phyloP scores from a whole-genome alignment of 2,797 vertebrate genomes.

The Cossypha dichroa region DNA sequence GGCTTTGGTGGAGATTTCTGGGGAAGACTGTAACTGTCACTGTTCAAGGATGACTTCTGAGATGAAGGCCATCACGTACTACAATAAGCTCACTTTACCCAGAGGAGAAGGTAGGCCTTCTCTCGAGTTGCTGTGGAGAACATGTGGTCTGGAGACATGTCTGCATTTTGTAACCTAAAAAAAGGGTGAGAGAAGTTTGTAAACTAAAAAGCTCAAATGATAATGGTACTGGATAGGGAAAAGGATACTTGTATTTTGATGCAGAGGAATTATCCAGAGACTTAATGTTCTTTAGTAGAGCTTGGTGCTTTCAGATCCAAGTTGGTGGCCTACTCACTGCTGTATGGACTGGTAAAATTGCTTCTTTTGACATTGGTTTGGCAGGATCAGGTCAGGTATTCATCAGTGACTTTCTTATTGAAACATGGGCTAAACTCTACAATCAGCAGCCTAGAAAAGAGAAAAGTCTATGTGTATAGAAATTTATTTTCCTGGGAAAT shows the following conservation, averaged over 20 bases:
- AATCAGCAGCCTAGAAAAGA: background rate
- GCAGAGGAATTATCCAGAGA: background rate
- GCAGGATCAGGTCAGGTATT: background rate
- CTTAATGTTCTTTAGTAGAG: background rate
- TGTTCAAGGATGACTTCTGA: background rate
- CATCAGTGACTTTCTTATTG: background rate
- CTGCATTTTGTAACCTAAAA: background rate
- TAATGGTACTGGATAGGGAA: background rate
- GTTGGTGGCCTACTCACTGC: background rate
- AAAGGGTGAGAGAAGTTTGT: background rate
- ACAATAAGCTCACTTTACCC: background rate
- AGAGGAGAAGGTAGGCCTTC: background rate
- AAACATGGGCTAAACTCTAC: background rate
- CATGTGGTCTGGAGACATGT: background rate
- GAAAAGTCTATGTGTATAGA: background rate
- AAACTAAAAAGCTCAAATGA: background rate
- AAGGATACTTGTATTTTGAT: background rate
- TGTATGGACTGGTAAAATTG: background rate
- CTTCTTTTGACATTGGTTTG: background rate
- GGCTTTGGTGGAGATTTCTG: background rate
- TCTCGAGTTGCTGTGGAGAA: background rate
- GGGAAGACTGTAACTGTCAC: background rate
- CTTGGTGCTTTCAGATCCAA: background rate
- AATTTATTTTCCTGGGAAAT: background rate
- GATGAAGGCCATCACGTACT: background rate